These are phyloP conservation scores for Tipula vernalis DNA, from an alignment of 2,888 invertebrate genomes.

Conservation along the genomic window DNA sequence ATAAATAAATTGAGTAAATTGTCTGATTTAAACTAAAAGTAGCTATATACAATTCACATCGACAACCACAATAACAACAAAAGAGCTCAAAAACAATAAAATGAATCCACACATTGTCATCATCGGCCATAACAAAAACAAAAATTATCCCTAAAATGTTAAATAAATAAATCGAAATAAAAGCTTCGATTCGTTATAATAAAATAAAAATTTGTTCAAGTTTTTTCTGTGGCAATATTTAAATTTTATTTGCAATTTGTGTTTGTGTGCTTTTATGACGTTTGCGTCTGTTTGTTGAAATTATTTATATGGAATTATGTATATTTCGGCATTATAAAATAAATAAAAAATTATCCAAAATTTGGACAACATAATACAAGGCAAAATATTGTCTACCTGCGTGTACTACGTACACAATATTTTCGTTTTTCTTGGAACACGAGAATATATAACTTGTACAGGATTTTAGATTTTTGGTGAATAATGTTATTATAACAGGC, in stretches of 20 bases:
- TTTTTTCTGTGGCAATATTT: not conserved
- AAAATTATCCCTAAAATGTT: too few relatives aligned
- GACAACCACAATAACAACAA: not conserved
- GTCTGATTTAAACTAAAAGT: not conserved
- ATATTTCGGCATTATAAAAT: not conserved
- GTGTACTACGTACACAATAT: too few relatives aligned
- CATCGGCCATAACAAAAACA: not conserved
- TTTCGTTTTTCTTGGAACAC: too few relatives aligned
- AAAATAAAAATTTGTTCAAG: not conserved
- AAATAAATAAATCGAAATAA: too few relatives aligned
- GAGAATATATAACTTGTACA: too few relatives aligned
- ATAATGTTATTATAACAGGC: too few relatives aligned
- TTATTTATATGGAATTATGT: too few relatives aligned
- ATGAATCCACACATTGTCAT: not conserved
- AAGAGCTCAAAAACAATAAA: too few relatives aligned
- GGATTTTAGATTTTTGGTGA: too few relatives aligned
- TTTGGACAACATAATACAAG: too few relatives aligned
- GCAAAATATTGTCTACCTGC: too few relatives aligned
- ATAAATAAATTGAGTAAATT: not conserved
- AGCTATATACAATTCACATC: not conserved
- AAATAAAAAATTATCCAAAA: not conserved
- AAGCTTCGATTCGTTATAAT: not conserved
- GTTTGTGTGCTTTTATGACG: not conserved
- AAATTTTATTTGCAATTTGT: not conserved
- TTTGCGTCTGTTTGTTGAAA: not conserved